These are phyloP conservation scores for Hapalemur alaotrensis DNA, from an alignment of 2,797 vertebrate species.

Conservation along the genomic window DNA sequence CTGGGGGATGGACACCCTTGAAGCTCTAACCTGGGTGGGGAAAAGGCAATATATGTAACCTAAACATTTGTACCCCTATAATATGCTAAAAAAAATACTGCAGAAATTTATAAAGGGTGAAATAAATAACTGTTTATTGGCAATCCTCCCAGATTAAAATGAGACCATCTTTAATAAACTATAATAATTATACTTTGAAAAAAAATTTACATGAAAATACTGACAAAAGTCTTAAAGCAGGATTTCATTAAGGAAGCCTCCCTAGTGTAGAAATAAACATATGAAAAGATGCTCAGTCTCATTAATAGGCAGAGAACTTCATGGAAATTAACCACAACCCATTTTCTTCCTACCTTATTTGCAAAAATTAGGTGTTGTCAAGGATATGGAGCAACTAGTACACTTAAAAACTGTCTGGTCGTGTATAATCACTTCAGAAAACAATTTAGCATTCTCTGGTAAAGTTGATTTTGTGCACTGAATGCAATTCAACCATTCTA, in stretches of 20 bases:
- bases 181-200: background rate
- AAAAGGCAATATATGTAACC: too few relatives aligned
- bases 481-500: background rate
- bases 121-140: background rate
- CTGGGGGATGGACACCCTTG: too few relatives aligned
- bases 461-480: background rate
- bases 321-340: background rate
- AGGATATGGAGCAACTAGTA: background rate
- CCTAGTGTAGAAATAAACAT: background rate
- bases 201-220: background rate
- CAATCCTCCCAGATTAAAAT: background rate
- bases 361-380: background rate
- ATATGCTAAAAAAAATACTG: background rate
- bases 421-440: background rate
- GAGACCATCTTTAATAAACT: background rate
- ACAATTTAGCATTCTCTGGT: background rate
- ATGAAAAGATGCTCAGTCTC: background rate
- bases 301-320: background rate
- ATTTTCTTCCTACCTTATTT: background rate
- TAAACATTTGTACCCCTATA: too few relatives aligned
- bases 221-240: background rate
- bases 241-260: background rate
- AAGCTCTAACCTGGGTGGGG: too few relatives aligned
- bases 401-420: background rate
- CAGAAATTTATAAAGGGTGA: background rate